phyloP scores from a whole-genome alignment of 2,797 vertebrate genomes.

The Avahi laniger region DNA sequence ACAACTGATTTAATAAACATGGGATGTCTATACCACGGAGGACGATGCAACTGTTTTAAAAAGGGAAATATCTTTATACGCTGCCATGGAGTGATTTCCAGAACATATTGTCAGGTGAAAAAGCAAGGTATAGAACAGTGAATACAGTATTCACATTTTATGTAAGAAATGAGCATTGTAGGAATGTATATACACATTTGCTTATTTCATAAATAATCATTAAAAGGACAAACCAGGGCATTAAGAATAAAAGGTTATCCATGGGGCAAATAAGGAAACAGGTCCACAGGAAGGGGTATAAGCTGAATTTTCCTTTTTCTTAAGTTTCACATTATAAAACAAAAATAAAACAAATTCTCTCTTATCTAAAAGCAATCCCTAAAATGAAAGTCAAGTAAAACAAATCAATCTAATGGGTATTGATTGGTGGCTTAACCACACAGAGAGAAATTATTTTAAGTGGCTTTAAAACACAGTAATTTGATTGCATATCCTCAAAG shows the following conservation, averaged over 20 bases:
- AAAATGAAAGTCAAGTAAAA: slow-evolving; percentile 4
- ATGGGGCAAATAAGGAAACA: not conserved
- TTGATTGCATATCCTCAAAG: not conserved
- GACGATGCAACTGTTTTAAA: not conserved
- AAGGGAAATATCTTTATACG: fast-evolving
- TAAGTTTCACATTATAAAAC: not conserved
- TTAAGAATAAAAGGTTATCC: not conserved
- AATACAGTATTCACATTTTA: fast-evolving
- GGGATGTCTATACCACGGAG: fast-evolving
- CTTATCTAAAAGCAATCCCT: not conserved
- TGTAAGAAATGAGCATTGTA: not conserved
- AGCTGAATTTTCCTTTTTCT: not conserved
- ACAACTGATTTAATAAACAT: not conserved
- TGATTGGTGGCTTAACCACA: not conserved
- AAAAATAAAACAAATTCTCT: not conserved
- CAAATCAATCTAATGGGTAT: not conserved
- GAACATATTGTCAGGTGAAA: not conserved
- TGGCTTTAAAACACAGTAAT: not conserved
- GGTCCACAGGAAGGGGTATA: not conserved
- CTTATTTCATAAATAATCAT: not conserved
- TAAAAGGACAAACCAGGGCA: not conserved
- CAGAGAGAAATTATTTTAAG: not conserved
- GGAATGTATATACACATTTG: not conserved
- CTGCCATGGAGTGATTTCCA: not conserved
- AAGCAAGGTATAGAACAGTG: not conserved